phyloP scores from a whole-genome alignment of 2,888 invertebrate species.

The Brachynemurus nebulosus region DNA sequence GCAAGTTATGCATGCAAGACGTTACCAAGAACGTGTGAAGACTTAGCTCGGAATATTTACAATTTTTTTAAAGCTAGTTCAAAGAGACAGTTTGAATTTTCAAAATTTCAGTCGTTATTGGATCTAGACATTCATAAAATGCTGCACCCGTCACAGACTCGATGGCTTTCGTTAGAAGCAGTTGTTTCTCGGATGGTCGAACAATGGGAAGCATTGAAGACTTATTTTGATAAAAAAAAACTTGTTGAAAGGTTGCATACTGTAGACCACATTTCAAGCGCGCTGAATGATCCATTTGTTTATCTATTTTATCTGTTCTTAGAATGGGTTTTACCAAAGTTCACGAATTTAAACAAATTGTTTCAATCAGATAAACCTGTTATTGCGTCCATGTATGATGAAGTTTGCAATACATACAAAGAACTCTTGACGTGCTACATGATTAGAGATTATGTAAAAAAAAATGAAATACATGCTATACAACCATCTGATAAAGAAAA shows the following conservation, averaged over 20 bases:
- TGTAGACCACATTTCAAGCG: slow-evolving; percentile 14
- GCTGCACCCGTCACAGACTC: slow-evolving; percentile 21
- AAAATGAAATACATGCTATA: slow-evolving; percentile 12
- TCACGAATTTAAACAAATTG: slow-evolving; percentile 15
- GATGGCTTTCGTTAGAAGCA: slow-evolving; percentile 22
- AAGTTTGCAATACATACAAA: slow-evolving; percentile 12
- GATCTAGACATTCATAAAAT: slow-evolving; percentile 17
- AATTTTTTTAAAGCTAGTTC: slow-evolving; percentile 18
- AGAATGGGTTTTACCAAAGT: slow-evolving; percentile 15
- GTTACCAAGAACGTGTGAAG: slow-evolving; percentile 21
- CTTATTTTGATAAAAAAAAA: slow-evolving; percentile 19
- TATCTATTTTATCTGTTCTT: slow-evolving; percentile 17
- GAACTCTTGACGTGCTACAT: slow-evolving; percentile 16
- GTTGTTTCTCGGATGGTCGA: slow-evolving; percentile 21
- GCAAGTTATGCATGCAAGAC: slow-evolving; percentile 23
- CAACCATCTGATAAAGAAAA: slow-evolving; percentile 12
- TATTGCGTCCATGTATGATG: slow-evolving; percentile 11
- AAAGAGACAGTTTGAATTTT: slow-evolving; percentile 16
- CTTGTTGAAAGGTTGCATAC: slow-evolving; percentile 13
- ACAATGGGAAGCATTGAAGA: slow-evolving; percentile 21
- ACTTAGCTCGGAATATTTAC: slow-evolving; percentile 22
- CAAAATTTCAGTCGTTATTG: slow-evolving; percentile 20
- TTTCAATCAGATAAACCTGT: slow-evolving; percentile 16
- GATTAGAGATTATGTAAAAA: slow-evolving; percentile 14
- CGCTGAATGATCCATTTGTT: slow-evolving; percentile 16